These are phyloP conservation scores for human DNA, from an alignment of 2,113 vertebrate genomes.

Conservation along the genomic window GRCh38 chr6:19461501-19462000, in stretches of 20 bases:
- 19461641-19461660: neutral
- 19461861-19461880: neutral
- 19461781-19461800: conserved; percentile 13
- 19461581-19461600: conserved; percentile 37
- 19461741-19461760: neutral
- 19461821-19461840: neutral
- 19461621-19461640: neutral
- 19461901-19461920: neutral
- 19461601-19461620: neutral
- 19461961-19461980: neutral
- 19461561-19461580: neutral
- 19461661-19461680: neutral
- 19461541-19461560: neutral
- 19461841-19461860: neutral
- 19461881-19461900: neutral
- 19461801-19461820: neutral
- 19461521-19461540: conserved; percentile 20
- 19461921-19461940: neutral
- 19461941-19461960: neutral
- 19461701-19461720: neutral
- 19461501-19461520: conserved; percentile 45
- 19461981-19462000: no score
- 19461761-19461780: neutral
- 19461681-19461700: neutral
- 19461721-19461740: neutral